A percentile compares a stretch with the other conserved stretches of the same genome.
phyloP scores from a whole-genome alignment of 2,797 vertebrate genomes.

The Crossoptilon crossoptilon region DNA sequence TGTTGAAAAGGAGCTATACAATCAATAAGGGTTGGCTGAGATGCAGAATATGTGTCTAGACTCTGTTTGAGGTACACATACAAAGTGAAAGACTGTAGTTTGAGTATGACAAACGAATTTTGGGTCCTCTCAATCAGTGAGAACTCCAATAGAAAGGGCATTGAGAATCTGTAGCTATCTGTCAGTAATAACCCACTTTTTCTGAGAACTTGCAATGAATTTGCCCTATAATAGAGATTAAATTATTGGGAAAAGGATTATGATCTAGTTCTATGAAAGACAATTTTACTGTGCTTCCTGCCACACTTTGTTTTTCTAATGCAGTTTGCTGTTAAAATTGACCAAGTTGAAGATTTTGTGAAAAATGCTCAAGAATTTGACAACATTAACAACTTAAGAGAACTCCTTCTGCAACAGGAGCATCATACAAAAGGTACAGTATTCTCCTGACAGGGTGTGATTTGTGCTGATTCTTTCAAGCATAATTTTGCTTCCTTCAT shows the following conservation, averaged over 20 bases:
- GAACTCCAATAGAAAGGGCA: neutral
- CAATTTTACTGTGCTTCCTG: neutral
- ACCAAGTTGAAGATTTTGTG: slow-evolving; percentile 86
- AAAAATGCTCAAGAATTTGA: slow-evolving; percentile 76
- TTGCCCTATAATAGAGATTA: neutral
- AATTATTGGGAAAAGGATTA: neutral
- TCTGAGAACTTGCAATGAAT: neutral
- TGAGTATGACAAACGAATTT: neutral
- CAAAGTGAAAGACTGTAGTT: neutral
- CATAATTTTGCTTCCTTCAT: neutral
- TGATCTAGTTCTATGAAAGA: neutral
- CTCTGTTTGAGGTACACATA: neutral
- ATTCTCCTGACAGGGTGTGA: neutral
- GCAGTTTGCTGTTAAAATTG: slow-evolving; percentile 89
- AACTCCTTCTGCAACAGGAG: slow-evolving; percentile 80
- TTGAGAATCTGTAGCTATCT: neutral
- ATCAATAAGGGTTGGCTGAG: neutral
- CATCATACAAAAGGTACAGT: slow-evolving; percentile 85
- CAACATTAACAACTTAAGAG: slow-evolving; percentile 72
- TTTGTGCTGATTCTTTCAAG: neutral
- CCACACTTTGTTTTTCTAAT: slow-evolving; percentile 34
- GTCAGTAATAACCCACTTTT: neutral
- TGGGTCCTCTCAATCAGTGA: neutral
- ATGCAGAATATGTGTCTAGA: neutral
- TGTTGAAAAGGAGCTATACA: neutral